Conservation (phyloP, 2,113 vertebrate species). For the Cheilinus undulatus region DNA sequence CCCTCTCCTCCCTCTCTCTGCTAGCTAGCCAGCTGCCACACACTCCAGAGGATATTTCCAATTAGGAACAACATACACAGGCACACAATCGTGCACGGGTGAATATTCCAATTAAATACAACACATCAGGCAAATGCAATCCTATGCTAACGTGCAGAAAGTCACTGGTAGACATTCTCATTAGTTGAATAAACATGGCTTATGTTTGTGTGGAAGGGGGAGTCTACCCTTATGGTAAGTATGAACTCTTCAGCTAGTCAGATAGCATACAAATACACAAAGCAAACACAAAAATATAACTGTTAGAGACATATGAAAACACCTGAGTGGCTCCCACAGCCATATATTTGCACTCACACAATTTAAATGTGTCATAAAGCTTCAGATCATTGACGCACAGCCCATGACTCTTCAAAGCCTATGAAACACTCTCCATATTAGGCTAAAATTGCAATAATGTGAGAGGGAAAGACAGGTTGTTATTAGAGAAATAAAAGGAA, state of each 20-base stretch:
- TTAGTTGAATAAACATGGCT: constrained; percentile 58
- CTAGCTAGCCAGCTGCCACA: constrained; percentile 74
- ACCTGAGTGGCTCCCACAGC: constrained; percentile 1
- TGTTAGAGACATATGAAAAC: background rate
- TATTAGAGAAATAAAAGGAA: background rate
- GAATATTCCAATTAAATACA: constrained; percentile 71
- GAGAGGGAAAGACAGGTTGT: background rate
- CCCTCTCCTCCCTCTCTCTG: constrained; percentile 61
- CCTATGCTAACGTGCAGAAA: constrained; percentile 22
- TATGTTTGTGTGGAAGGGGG: background rate
- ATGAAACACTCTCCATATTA: background rate
- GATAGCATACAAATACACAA: background rate
- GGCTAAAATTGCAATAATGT: background rate
- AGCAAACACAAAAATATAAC: background rate
- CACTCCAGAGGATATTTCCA: constrained; percentile 76
- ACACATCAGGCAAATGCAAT: constrained; percentile 48
- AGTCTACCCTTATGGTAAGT: background rate
- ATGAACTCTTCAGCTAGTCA: background rate
- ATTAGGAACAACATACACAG: constrained; percentile 71
- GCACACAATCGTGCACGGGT: constrained; percentile 56
- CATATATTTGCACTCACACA: background rate
- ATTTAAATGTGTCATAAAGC: background rate
- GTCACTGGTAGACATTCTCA: constrained; percentile 61
- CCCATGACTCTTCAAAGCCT: background rate
- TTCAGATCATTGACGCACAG: background rate